phyloP scores from a whole-genome alignment of 2,797 vertebrate genomes.

The Lerista edwardsae region DNA sequence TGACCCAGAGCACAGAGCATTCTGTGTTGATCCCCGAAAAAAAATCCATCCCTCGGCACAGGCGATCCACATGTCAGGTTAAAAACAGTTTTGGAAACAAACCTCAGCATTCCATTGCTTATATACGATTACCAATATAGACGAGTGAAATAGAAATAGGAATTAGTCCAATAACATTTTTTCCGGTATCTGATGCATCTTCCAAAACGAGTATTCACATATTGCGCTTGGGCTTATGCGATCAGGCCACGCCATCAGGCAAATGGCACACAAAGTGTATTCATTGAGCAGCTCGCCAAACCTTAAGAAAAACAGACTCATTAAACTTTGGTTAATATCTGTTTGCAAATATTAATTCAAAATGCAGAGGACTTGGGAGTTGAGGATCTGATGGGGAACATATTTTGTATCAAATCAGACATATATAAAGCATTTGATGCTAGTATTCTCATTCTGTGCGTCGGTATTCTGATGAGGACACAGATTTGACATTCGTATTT shows the following conservation, averaged over 20 bases:
- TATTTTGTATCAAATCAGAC: too few species aligned
- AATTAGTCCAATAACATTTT: conserved; percentile 43
- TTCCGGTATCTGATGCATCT: conserved; percentile 59
- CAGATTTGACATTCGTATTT: conserved; percentile 30
- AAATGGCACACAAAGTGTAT: conserved; percentile 67
- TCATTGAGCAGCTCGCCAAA: conserved; percentile 59
- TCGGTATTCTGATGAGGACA: background rate
- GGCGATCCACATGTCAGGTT: background rate
- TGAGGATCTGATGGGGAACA: conserved; percentile 16
- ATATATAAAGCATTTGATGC: background rate
- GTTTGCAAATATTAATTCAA: conserved; percentile 38
- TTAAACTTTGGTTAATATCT: conserved; percentile 72
- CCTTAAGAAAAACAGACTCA: conserved; percentile 56
- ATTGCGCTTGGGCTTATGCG: conserved; percentile 74
- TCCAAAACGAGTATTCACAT: conserved; percentile 58
- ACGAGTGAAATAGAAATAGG: conserved; percentile 15
- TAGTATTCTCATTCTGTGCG: background rate
- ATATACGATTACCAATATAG: conserved; percentile 51
- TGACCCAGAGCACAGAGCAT: too few species aligned
- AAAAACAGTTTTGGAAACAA: conserved; percentile 56
- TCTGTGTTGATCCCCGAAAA: too few species aligned
- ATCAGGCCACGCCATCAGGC: conserved; percentile 59
- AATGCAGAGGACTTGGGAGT: conserved; percentile 29
- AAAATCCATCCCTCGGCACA: too few species aligned
- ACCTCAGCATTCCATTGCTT: conserved; percentile 60